Evolutionary conservation across 2,888 invertebrate genomes (phyloP).

Genomic region (Drosophila fungiperda): DNA sequence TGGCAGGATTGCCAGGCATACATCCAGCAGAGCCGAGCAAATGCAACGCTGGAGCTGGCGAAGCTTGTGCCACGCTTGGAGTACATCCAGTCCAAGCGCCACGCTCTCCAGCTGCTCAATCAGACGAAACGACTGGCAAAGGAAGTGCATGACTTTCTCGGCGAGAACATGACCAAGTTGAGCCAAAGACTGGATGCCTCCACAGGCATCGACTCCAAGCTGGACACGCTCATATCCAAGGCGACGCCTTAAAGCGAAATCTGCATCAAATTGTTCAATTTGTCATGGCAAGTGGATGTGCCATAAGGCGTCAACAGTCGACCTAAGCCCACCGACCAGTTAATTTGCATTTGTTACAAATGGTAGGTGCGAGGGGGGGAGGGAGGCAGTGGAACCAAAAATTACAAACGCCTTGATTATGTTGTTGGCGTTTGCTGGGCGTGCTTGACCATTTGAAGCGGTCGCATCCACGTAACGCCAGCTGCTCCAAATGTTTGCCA

Average conservation of each 20-base stretch:
- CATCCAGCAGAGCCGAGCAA: not conserved
- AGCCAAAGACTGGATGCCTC: not conserved
- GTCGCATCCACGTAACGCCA: constrained; percentile 58
- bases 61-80: constrained; percentile 2
- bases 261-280: constrained; percentile 67
- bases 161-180: not conserved
- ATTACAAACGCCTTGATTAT: constrained; percentile 54
- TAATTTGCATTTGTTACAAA: constrained; percentile 61
- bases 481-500: constrained; percentile 68
- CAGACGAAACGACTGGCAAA: constrained; percentile 13
- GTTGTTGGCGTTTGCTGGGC: constrained; percentile 38
- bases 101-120: constrained; percentile 5
- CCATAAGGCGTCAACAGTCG: constrained; percentile 38
- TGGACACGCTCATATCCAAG: constrained; percentile 7
- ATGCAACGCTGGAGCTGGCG: rapidly evolving
- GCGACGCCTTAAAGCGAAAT: constrained; percentile 41
- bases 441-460: constrained; percentile 55
- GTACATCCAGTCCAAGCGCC: constrained; percentile 14
- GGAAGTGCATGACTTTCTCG: constrained; percentile 8
- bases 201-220: not conserved
- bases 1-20: constrained; percentile 24
- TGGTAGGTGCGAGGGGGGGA: not conserved
- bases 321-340: constrained; percentile 42
- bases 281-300: constrained; percentile 43
- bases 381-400: not conserved